A percentile compares a stretch with the other conserved stretches of the same genome.
These are phyloP conservation scores for Colistium nudipinnis DNA, from an alignment of 2,113 vertebrate genomes.

Conservation along the genomic window DNA sequence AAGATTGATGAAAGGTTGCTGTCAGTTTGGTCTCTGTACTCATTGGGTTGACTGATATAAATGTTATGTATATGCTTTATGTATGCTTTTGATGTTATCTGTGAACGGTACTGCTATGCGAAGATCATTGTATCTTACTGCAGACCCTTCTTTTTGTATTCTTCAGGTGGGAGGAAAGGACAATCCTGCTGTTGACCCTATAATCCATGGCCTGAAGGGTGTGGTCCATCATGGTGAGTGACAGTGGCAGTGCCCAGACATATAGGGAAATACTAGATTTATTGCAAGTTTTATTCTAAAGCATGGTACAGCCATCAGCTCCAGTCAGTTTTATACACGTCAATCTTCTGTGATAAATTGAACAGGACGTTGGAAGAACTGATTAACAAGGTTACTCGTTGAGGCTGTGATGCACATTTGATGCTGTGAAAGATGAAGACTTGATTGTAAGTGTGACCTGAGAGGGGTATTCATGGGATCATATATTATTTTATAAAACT, in stretches of 20 bases:
- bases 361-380: too few species aligned
- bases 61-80: not conserved
- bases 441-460: not conserved
- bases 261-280: too few species aligned
- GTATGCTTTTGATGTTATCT: not conserved
- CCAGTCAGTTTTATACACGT: not conserved
- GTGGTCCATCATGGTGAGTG: conserved; percentile 98
- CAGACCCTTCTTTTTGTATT: conserved; percentile 68
- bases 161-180: conserved; percentile 91
- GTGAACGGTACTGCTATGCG: not conserved
- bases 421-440: not conserved
- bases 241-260: not conserved
- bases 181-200: conserved; percentile 93
- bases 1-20: not conserved
- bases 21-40: not conserved
- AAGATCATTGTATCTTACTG: not conserved
- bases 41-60: not conserved
- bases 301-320: not conserved
- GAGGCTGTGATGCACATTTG: not conserved
- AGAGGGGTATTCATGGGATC: not conserved
- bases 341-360: too few species aligned
- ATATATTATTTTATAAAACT: conserved; percentile 6
- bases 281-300: too few species aligned
- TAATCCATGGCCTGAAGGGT: conserved; percentile 95
- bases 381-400: not conserved